Evolutionary conservation across 2,113 vertebrate genomes (phyloP).

Genomic region (Beaufortia kweichowensis): DNA sequence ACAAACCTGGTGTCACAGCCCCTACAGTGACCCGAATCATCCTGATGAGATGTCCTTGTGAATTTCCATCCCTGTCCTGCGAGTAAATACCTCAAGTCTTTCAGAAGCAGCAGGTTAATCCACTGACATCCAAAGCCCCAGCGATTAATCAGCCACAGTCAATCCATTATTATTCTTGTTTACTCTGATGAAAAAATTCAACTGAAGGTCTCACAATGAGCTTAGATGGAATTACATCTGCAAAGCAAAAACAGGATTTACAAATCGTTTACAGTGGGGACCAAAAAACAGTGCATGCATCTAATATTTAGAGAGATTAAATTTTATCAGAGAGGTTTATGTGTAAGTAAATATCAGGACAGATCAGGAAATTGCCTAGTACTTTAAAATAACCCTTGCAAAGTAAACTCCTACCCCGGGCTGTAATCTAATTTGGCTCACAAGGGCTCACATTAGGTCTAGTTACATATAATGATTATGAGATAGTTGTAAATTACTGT

Average conservation of each 20-base stretch:
- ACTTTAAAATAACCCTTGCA: conserved; percentile 9
- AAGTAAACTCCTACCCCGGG: background rate
- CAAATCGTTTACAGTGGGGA: conserved; percentile 58
- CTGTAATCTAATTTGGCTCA: conserved; percentile 19
- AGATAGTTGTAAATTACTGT: conserved; percentile 31
- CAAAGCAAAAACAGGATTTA: conserved; percentile 74
- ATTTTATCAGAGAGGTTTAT: conserved; percentile 16
- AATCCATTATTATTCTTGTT: conserved; percentile 63
- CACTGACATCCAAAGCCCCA: conserved; percentile 36
- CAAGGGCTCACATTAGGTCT: background rate
- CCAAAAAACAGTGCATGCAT: conserved; percentile 48
- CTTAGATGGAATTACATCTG: conserved; percentile 74
- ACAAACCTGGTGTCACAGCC: background rate
- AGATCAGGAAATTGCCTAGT: conserved; percentile 18
- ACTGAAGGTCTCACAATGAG: conserved; percentile 69
- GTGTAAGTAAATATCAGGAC: conserved; percentile 7
- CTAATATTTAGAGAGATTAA: conserved; percentile 33
- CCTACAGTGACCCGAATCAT: conserved; percentile 32
- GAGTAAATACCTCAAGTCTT: conserved; percentile 36
- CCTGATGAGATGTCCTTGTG: conserved; percentile 17
- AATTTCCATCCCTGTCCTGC: conserved; percentile 28
- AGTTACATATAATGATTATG: background rate
- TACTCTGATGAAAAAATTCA: conserved; percentile 68
- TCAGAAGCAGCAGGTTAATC: conserved; percentile 56
- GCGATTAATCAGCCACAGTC: conserved; percentile 56